Evolutionary conservation across 2,113 vertebrate species (phyloP), one percentile per base, ranked within the genome.

Genomic region (Petrocephalus microphthalmus): DNA sequence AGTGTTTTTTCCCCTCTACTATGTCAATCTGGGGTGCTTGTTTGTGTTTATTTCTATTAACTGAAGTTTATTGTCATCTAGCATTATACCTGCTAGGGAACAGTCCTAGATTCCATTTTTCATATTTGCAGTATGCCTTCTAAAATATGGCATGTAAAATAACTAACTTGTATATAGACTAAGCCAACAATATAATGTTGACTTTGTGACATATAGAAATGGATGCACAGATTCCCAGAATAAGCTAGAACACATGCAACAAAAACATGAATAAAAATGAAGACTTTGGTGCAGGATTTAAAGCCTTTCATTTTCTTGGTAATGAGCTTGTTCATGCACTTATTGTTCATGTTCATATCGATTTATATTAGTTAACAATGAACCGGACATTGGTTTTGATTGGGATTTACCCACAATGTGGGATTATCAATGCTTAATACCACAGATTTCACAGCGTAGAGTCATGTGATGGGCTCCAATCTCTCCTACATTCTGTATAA

Each of bases 11-110:
- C 67, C 25, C 57, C 45, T 67, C 56, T 85, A 25, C 52, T 47
- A 33, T 42, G 17, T 83, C 7, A 87, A 60, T 89, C 47, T 67
- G 89, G 54, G 86, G 83, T 87, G 1, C 45, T 54, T 82, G 42
- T 89, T 45, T 8, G 29, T 81, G 20, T 60, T 15, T 87, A 51
- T 42, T 86, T 45, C 7, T 64, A 19, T 86, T 22, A n/a, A 86
- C 7, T 64, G 33, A 42, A 85, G 47, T 82, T 74, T 89, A 19
- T n/a, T 81, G 67, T 87, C 42, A 86, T 42, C 56, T 84, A 64
- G 74, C 37, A 37, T 57, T 85, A 60, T 85, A 60, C 54, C 71
- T 84, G 15, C 60, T 85, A 89, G 42, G 88, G 85, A 89, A 37
- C 37, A 86, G 45, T 89, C 57, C 64, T 25, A 84, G 82, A 84